These are phyloP conservation scores for Chrysina gloriosa DNA, from an alignment of 2,888 invertebrate species.

Conservation along the genomic window DNA sequence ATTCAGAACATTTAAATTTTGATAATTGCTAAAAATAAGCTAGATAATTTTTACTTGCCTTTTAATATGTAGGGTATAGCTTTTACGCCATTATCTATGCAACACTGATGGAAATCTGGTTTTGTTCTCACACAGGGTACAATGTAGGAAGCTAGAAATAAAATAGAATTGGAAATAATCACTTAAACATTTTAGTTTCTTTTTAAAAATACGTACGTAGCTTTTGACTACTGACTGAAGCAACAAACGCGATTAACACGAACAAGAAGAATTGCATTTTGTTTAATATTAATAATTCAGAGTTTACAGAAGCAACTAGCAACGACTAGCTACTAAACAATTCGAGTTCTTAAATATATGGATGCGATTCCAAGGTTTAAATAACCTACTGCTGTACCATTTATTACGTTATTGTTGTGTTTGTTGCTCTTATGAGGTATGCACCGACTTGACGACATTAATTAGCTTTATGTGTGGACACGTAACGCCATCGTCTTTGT, in stretches of 20 bases:
- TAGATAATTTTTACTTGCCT: conserved; percentile 42
- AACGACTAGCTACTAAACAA: not conserved
- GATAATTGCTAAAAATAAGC: not conserved
- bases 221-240: not conserved
- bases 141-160: conserved; percentile 52
- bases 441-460: not conserved
- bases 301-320: not conserved
- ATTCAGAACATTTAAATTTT: conserved; percentile 27
- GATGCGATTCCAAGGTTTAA: conserved; percentile 20
- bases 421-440: not conserved
- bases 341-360: conserved; percentile 22
- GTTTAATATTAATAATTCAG: not conserved
- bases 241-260: not conserved
- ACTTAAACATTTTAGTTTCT: too few relatives aligned
- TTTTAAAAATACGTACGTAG: conserved; percentile 7
- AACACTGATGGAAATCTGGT: conserved; percentile 52
- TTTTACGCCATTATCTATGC: conserved; percentile 45
- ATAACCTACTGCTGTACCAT: not conserved
- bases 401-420: not conserved
- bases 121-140: conserved; percentile 47
- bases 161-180: not conserved
- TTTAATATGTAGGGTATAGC: conserved; percentile 49
- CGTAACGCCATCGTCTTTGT: not conserved
- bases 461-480: not conserved
- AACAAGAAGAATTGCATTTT: not conserved